phyloP scores from a whole-genome alignment of 2,113 vertebrate species.

The Phylloscopus whistleri region DNA sequence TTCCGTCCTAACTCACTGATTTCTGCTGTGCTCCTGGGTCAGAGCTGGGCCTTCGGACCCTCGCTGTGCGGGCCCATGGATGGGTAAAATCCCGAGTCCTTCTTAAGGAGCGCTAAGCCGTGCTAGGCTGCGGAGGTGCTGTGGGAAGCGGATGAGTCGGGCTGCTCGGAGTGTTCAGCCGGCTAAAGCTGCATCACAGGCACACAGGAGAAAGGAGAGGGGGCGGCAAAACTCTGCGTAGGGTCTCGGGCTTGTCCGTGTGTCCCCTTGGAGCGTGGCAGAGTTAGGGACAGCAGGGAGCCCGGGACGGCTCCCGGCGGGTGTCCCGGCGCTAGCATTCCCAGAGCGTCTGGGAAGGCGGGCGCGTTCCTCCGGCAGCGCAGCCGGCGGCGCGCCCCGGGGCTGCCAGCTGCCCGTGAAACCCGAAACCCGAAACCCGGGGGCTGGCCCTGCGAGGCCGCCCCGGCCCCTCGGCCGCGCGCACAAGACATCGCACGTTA shows the following conservation, averaged over 20 bases:
- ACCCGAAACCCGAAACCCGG: conserved; percentile 46
- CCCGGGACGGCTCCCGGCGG: not conserved
- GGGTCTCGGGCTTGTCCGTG: not conserved
- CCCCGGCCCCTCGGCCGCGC: not conserved
- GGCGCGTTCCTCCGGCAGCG: not conserved
- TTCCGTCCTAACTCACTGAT: not conserved
- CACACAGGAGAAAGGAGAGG: not conserved
- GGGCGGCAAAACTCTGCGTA: not conserved
- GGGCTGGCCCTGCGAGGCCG: conserved; percentile 1
- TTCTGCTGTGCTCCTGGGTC: fast-evolving
- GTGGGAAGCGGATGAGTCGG: fast-evolving
- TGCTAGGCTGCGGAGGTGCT: not conserved
- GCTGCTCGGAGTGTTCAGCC: fast-evolving
- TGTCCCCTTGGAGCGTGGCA: not conserved
- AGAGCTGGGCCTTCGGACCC: not conserved
- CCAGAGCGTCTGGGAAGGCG: not conserved
- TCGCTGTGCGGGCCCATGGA: fast-evolving
- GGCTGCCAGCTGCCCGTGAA: conserved; percentile 44
- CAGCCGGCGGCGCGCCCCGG: not conserved
- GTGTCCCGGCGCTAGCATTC: not conserved
- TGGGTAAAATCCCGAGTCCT: not conserved
- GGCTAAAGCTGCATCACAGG: fast-evolving
- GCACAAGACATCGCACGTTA: not conserved
- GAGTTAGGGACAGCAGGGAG: not conserved
- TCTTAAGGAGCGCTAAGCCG: not conserved